These are phyloP conservation scores for Harpalus rubripes DNA, from an alignment of 2,888 invertebrate species.

Conservation along the genomic window DNA sequence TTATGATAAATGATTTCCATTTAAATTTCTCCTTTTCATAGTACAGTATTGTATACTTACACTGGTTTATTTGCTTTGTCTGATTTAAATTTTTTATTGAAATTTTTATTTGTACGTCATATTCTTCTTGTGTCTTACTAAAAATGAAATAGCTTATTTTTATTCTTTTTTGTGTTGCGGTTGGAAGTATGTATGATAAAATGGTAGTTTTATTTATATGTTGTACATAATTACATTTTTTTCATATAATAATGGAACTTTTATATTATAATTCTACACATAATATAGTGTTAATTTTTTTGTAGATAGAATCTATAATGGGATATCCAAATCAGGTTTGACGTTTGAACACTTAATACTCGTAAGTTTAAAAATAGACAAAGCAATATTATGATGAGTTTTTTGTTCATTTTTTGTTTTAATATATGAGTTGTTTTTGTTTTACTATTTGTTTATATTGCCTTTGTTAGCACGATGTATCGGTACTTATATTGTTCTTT, in stretches of 20 bases:
- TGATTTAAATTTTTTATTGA: background rate
- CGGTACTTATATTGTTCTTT: too few species aligned
- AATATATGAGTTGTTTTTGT: too few species aligned
- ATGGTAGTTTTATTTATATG: background rate
- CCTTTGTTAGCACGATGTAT: too few species aligned
- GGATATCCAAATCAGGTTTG: too few species aligned
- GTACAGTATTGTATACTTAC: background rate
- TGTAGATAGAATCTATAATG: background rate
- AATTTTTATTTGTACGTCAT: background rate
- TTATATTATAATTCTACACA: background rate
- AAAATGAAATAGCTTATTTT: background rate
- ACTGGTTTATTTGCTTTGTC: background rate
- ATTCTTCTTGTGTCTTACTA: background rate
- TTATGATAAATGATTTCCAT: background rate
- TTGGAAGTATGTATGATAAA: background rate
- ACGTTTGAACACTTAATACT: background rate
- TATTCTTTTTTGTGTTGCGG: background rate
- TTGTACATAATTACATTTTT: background rate
- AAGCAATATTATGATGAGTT: background rate
- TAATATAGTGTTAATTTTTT: background rate
- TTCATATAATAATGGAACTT: background rate
- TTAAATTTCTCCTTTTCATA: background rate
- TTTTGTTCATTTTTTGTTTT: background rate
- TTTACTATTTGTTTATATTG: too few species aligned
- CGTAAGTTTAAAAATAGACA: constrained; percentile 3